A percentile compares a stretch with the other conserved stretches of the same genome.
phyloP scores from a whole-genome alignment of 2,113 vertebrate species.

The Sciurus niger region DNA sequence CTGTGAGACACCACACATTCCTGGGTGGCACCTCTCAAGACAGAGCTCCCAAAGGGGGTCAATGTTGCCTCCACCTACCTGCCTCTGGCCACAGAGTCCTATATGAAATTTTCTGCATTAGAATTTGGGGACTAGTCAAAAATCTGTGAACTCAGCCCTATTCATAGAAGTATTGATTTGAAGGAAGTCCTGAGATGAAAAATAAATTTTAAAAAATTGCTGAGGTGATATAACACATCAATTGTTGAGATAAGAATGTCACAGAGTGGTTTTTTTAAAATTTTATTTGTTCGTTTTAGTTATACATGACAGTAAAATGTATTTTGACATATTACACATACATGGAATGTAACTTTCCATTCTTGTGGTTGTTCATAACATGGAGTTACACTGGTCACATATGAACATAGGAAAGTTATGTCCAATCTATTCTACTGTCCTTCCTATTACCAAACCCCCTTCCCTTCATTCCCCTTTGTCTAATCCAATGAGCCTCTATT shows the following conservation, averaged over 20 bases:
- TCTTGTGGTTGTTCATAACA: no score
- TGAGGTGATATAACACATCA: not conserved
- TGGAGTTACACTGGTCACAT: no score
- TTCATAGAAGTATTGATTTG: not conserved
- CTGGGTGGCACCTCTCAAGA: not conserved
- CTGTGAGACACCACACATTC: not conserved
- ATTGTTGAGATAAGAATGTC: not conserved
- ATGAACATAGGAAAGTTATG: no score
- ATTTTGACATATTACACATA: no score
- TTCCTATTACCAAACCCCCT: no score
- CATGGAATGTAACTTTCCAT: no score
- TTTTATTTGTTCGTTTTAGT: no score
- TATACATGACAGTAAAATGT: no score
- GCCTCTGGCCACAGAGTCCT: not conserved
- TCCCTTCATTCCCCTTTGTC: no score
- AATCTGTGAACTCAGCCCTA: not conserved
- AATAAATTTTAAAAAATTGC: not conserved
- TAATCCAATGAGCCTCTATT: no score
- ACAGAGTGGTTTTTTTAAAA: not conserved
- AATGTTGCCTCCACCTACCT: not conserved
- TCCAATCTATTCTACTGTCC: no score
- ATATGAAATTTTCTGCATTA: not conserved
- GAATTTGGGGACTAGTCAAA: not conserved
- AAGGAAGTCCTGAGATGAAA: not conserved
- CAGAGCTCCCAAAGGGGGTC: not conserved